Conservation (phyloP, 2,888 invertebrate genomes). For the Pachliopta kotzebuea region DNA sequence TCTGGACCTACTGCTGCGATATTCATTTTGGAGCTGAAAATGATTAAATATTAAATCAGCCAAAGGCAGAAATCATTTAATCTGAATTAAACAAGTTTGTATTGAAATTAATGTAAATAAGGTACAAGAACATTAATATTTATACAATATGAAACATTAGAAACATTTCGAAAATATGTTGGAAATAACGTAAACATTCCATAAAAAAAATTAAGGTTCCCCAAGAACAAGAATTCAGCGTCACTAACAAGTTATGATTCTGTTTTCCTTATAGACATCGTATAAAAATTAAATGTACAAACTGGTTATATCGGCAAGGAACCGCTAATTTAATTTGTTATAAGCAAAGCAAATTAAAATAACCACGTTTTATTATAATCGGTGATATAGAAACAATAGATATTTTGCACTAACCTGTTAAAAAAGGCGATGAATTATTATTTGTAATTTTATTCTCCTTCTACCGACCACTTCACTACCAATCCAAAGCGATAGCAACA, state of each 20-base stretch:
- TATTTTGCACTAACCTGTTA: slow-evolving; percentile 14
- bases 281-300: background rate
- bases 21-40: slow-evolving; percentile 24
- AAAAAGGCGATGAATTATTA: background rate
- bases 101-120: background rate
- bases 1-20: slow-evolving; percentile 57
- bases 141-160: no score
- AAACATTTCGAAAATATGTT: no score
- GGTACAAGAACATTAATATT: no score
- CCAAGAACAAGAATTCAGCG: no score
- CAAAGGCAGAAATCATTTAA: background rate
- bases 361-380: background rate
- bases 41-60: background rate
- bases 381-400: background rate
- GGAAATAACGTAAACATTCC: no score
- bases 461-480: slow-evolving; percentile 16
- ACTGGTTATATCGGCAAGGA: background rate
- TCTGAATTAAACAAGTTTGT: background rate
- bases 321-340: background rate
- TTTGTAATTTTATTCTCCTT: slow-evolving; percentile 5
- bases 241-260: no score
- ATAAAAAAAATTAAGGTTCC: no score
- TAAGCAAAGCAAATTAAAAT: background rate
- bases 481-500: slow-evolving; percentile 16
- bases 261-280: background rate